Evolutionary conservation across 2,888 invertebrate genomes (phyloP).

Genomic region (Xylota sylvarum): DNA sequence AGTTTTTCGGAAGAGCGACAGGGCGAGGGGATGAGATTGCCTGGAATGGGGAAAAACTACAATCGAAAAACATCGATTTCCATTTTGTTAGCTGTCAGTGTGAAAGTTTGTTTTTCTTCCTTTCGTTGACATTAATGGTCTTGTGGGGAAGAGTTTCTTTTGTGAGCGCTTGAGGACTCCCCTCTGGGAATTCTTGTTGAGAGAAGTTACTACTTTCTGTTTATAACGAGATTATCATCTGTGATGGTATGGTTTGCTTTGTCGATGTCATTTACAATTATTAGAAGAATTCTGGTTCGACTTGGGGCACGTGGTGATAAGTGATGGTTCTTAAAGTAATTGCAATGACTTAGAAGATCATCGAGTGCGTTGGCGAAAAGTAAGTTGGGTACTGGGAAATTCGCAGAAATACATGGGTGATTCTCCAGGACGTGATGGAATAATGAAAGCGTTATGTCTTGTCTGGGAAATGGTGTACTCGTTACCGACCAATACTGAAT

Average conservation of each 20-base stretch:
- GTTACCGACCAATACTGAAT: too few relatives aligned
- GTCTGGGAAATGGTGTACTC: too few relatives aligned
- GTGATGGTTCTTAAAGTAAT: neutral
- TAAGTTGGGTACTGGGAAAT: neutral
- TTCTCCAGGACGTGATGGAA: neutral
- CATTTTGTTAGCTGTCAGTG: conserved; percentile 34
- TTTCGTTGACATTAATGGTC: conserved; percentile 20
- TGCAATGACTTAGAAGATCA: neutral
- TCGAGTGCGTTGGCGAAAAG: neutral
- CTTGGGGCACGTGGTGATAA: neutral
- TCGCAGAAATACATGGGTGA: neutral
- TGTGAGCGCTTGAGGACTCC: neutral
- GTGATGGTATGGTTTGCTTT: neutral
- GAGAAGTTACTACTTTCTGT: conserved; percentile 2
- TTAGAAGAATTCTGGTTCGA: neutral
- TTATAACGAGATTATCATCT: conserved; percentile 17
- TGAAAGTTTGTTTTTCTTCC: conserved; percentile 9
- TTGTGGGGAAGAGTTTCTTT: neutral
- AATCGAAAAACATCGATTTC: conserved; percentile 34
- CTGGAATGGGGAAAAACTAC: conserved; percentile 3
- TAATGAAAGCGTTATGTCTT: neutral
- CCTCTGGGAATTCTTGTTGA: conserved; percentile 3
- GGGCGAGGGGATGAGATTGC: neutral
- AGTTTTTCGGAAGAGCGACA: neutral
- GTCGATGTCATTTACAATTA: conserved; percentile 6